phyloP scores from a whole-genome alignment of 30 jellyfish, hydroid and myxozoan species.

The Phacellophora camtschatica region DNA sequence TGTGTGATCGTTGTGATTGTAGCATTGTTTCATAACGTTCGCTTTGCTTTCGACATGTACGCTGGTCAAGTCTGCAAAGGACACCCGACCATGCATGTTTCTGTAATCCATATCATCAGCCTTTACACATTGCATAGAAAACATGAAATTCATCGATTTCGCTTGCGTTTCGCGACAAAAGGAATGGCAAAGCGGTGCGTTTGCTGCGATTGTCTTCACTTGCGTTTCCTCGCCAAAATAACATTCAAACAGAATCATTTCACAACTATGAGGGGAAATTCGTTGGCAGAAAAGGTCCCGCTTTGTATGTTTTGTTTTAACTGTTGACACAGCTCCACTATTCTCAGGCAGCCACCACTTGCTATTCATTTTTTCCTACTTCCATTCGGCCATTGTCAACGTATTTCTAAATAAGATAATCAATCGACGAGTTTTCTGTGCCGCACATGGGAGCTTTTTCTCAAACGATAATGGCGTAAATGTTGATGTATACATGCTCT shows the following conservation, averaged over 20 bases:
- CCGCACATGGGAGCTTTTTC: too few species aligned
- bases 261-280: slow-evolving; percentile 68
- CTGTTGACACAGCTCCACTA: slow-evolving; percentile 55
- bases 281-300: slow-evolving; percentile 57
- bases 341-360: slow-evolving; percentile 44
- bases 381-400: slow-evolving; percentile 16
- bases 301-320: slow-evolving; percentile 54
- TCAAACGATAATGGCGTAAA: too few species aligned
- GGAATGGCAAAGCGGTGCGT: slow-evolving; percentile 64
- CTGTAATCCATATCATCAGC: slow-evolving; percentile 66
- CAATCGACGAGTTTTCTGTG: neutral
- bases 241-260: slow-evolving; percentile 65
- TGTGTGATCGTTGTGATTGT: slow-evolving; percentile 32
- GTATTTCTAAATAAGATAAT: slow-evolving; percentile 3
- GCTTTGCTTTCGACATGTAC: slow-evolving; percentile 48
- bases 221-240: slow-evolving; percentile 80
- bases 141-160: slow-evolving; percentile 37
- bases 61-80: slow-evolving; percentile 44
- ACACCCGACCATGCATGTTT: slow-evolving; percentile 65
- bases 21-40: slow-evolving; percentile 30
- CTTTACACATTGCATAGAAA: slow-evolving; percentile 68
- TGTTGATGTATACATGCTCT: too few species aligned
- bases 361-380: slow-evolving; percentile 12
- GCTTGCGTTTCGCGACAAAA: slow-evolving; percentile 60
- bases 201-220: slow-evolving; percentile 59